A percentile compares a stretch with the other conserved stretches of the same genome.
These are phyloP conservation scores for Chanos chanos DNA, from an alignment of 2,797 vertebrate genomes.

Conservation along the genomic window DNA sequence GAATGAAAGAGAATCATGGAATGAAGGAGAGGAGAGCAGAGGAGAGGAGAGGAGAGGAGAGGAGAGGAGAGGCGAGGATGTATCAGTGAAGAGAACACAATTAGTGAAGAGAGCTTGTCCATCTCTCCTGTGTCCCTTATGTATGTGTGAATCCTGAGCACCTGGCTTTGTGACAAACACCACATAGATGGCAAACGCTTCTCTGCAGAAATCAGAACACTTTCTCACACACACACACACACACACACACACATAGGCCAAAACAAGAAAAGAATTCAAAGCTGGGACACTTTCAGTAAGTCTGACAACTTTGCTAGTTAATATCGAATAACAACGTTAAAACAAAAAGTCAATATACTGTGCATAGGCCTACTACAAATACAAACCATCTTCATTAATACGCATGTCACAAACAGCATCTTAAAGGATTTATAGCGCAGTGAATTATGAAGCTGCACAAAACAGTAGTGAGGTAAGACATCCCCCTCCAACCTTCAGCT, in stretches of 20 bases:
- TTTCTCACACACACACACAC: no score
- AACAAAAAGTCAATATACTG: no score
- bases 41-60: neutral
- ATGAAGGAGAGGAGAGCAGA: neutral
- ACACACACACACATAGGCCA: neutral
- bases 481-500: constrained; percentile 23
- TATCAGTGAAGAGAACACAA: neutral
- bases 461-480: neutral
- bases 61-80: neutral
- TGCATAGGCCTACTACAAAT: no score
- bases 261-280: neutral
- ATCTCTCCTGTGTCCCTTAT: constrained; percentile 4
- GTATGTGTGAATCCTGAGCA: no score
- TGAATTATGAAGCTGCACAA: constrained; percentile 21
- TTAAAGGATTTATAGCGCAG: constrained; percentile 15
- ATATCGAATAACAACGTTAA: no score
- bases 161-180: no score
- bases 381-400: constrained; percentile 5
- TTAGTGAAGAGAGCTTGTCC: neutral
- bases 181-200: no score
- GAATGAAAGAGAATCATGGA: neutral
- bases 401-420: constrained; percentile 1
- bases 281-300: neutral
- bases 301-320: no score
- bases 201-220: constrained; percentile 10